Conservation (phyloP, 2,888 invertebrate species). For the Diarsia brunnea region DNA sequence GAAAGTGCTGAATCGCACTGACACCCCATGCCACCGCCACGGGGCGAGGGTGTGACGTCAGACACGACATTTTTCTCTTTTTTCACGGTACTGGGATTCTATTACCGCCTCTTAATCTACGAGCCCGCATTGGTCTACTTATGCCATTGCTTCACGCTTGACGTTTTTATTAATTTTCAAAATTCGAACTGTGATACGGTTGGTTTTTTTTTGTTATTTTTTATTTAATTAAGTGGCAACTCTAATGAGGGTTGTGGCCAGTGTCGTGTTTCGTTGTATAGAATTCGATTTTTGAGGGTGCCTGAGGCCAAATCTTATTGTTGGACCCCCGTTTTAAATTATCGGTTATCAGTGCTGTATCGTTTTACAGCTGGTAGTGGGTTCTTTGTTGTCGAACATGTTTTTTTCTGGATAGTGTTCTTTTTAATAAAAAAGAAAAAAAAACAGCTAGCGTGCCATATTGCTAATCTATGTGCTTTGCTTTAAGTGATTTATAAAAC, state of each 20-base stretch:
- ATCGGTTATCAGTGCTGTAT: slow-evolving; percentile 84
- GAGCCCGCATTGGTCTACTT: slow-evolving; percentile 72
- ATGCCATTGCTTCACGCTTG: slow-evolving; percentile 72
- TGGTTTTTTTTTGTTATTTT: slow-evolving; percentile 66
- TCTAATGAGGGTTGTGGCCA: slow-evolving; percentile 82
- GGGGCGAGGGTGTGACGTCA: slow-evolving; percentile 75
- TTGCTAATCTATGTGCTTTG: background rate
- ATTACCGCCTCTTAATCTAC: slow-evolving; percentile 77
- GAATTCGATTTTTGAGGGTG: slow-evolving; percentile 77
- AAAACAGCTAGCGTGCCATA: background rate
- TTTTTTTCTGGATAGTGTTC: background rate
- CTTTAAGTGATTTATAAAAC: background rate
- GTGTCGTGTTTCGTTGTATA: slow-evolving; percentile 85
- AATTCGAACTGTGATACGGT: slow-evolving; percentile 68
- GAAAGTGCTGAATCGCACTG: slow-evolving; percentile 87
- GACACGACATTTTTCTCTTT: slow-evolving; percentile 83
- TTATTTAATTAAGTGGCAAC: slow-evolving; percentile 80
- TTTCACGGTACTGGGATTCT: slow-evolving; percentile 82
- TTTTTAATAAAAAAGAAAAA: background rate
- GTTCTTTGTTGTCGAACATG: slow-evolving; percentile 45
- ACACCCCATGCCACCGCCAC: slow-evolving; percentile 75
- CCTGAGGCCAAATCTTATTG: slow-evolving; percentile 78
- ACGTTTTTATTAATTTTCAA: slow-evolving; percentile 73
- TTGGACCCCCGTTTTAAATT: slow-evolving; percentile 79
- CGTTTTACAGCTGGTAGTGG: slow-evolving; percentile 79